Percentiles rank a stretch among this genome's conserved stretches.
Evolutionary conservation across 2,797 vertebrate species (phyloP).

Genomic region (Oreochromis grahami): DNA sequence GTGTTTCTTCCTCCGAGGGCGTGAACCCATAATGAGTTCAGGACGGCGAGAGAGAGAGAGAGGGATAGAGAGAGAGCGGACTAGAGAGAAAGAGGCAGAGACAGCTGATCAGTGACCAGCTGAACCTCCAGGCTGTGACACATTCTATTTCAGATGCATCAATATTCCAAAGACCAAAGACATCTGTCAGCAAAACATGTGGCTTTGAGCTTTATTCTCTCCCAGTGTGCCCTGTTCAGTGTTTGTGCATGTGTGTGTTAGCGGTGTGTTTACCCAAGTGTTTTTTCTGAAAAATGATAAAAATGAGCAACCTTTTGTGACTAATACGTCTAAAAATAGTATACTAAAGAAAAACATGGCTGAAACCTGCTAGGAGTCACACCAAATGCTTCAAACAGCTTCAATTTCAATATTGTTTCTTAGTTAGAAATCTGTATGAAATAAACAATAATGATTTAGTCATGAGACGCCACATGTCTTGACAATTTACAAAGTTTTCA

Average conservation of each 20-base stretch:
- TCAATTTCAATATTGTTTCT: background rate
- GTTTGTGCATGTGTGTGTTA: background rate
- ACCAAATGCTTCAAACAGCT: background rate
- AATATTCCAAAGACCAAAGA: background rate
- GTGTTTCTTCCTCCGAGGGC: too few species aligned
- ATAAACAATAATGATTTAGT: background rate
- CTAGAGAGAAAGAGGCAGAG: too few species aligned
- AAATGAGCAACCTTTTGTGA: background rate
- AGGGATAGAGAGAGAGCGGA: too few species aligned
- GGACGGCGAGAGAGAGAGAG: too few species aligned
- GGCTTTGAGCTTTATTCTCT: background rate
- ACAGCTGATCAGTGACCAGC: too few species aligned
- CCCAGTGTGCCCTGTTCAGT: background rate
- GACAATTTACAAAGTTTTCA: background rate
- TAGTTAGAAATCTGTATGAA: background rate
- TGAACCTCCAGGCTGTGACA: too few species aligned
- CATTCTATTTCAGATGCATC: background rate
- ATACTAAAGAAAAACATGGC: background rate
- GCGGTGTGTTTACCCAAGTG: background rate
- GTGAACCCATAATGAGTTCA: too few species aligned
- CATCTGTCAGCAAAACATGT: background rate
- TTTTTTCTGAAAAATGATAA: background rate
- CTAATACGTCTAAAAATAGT: background rate
- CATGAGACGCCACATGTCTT: background rate
- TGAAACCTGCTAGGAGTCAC: background rate